A percentile compares a stretch with the other conserved stretches of the same genome.
Conservation (phyloP, 2,888 invertebrate genomes). For the Platycheirus albimanus region DNA sequence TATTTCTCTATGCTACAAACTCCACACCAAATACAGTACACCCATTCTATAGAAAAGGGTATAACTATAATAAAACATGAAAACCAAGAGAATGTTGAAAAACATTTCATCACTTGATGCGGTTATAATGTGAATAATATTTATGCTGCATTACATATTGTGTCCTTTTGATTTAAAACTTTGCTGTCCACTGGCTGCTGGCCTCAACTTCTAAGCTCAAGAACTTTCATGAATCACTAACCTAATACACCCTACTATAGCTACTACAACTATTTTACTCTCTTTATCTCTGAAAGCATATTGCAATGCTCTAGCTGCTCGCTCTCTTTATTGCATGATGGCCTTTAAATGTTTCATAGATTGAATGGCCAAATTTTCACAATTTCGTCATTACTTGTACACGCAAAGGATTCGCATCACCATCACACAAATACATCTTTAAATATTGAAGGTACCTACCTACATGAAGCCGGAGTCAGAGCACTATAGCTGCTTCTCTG, state of each 20-base stretch:
- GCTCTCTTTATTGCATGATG: conserved; percentile 11
- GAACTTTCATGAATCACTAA: conserved; percentile 58
- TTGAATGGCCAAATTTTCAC: conserved; percentile 59
- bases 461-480: too few relatives aligned
- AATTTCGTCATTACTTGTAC: conserved; percentile 61
- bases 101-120: too few relatives aligned
- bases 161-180: too few relatives aligned
- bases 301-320: background rate
- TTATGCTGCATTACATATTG: too few relatives aligned
- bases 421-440: conserved; percentile 8
- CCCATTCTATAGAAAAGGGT: too few relatives aligned
- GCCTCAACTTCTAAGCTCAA: background rate
- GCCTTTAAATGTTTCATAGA: conserved; percentile 20
- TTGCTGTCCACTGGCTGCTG: too few relatives aligned
- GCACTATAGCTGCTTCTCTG: background rate
- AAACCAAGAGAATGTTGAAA: too few relatives aligned
- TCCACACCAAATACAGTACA: too few relatives aligned
- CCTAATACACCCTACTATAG: conserved; percentile 14
- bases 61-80: too few relatives aligned
- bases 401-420: conserved; percentile 25
- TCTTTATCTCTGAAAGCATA: conserved; percentile 13
- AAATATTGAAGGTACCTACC: conserved; percentile 5
- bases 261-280: background rate
- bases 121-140: too few relatives aligned
- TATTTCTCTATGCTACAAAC: too few relatives aligned